Percentiles rank a stretch among this genome's conserved stretches.
phyloP scores from a whole-genome alignment of 2,888 invertebrate genomes.

The Limulus polyphemus region DNA sequence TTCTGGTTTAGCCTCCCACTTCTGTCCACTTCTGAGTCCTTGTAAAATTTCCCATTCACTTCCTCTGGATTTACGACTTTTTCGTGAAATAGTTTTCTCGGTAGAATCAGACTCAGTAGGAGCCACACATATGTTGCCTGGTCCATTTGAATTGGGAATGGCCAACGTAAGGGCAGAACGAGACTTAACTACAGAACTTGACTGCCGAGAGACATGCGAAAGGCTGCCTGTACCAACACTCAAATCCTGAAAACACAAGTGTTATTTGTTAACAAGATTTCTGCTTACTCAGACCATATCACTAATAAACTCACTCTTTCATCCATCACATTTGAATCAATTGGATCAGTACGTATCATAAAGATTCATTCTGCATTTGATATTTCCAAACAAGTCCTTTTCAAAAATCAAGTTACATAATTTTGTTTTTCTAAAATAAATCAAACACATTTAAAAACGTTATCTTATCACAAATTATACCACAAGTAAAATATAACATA shows the following conservation, averaged over 20 bases:
- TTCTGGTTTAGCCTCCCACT: constrained; percentile 50
- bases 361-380: too few species aligned
- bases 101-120: constrained; percentile 6
- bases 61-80: constrained; percentile 11
- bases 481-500: not conserved
- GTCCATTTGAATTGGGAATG: constrained; percentile 7
- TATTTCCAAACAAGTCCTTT: too few species aligned
- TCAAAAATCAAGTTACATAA: not conserved
- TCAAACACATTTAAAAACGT: too few species aligned
- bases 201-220: constrained; percentile 25
- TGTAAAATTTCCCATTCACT: constrained; percentile 66
- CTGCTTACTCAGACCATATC: not conserved
- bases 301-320: not conserved
- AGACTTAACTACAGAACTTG: constrained; percentile 11
- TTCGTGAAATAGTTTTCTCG: constrained; percentile 4
- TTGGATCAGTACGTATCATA: too few species aligned
- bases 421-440: constrained; percentile 2
- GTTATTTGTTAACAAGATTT: not conserved
- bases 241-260: constrained; percentile 17
- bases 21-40: constrained; percentile 63
- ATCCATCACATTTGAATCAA: too few species aligned
- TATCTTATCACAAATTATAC: constrained; percentile 1
- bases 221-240: constrained; percentile 26
- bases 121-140: constrained; percentile 1
- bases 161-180: constrained; percentile 12